Conservation (phyloP, 37 sponge, comb jelly and placozoan species). For the Agelas oroides region DNA sequence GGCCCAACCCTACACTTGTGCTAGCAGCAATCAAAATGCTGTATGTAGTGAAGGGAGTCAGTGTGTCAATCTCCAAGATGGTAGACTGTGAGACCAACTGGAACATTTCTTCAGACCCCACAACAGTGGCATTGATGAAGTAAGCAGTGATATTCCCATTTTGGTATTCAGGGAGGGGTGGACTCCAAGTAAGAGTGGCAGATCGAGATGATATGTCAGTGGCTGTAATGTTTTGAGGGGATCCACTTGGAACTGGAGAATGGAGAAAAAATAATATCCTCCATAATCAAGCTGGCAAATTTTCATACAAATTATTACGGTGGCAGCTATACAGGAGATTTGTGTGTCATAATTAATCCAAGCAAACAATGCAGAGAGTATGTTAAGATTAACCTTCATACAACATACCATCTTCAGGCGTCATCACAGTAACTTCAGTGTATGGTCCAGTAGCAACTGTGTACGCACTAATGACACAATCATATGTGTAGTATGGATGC, state of each 20-base stretch:
- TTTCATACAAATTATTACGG: too few relatives aligned
- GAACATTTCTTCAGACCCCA: not conserved
- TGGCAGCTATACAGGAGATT: too few relatives aligned
- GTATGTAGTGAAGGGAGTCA: conserved; percentile 44
- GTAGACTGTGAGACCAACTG: not conserved
- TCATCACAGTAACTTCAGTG: not conserved
- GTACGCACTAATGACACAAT: not conserved
- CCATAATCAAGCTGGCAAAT: too few relatives aligned
- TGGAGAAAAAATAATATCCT: not conserved
- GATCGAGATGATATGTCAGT: not conserved
- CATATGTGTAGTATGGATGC: conserved; percentile 45
- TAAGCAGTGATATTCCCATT: conserved; percentile 32
- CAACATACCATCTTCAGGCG: conserved; percentile 43
- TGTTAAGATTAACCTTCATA: not conserved
- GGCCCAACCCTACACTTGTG: conserved; percentile 29
- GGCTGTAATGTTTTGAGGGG: not conserved
- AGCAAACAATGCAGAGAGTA: not conserved
- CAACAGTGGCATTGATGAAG: not conserved
- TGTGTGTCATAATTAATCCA: too few relatives aligned
- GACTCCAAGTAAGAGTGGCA: not conserved
- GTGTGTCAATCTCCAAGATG: not conserved
- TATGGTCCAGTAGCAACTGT: conserved; percentile 50
- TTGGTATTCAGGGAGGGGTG: conserved; percentile 11
- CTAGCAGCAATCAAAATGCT: conserved; percentile 35
- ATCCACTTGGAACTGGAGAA: conserved; percentile 19